phyloP scores from a whole-genome alignment of 1,140 invertebrate species.

The Akabosia matsudoensis region DNA sequence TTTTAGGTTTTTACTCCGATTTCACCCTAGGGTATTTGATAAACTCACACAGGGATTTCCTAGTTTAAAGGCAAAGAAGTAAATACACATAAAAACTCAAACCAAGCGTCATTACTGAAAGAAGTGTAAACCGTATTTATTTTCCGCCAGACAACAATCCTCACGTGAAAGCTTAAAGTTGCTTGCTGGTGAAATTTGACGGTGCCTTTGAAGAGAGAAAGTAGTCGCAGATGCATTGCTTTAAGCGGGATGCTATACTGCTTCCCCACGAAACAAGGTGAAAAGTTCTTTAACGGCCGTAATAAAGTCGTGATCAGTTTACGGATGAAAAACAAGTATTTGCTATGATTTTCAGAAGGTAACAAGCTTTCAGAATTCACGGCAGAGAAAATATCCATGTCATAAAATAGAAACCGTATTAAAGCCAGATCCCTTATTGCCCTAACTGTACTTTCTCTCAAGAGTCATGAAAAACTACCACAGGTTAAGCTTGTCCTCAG shows the following conservation, averaged over 20 bases:
- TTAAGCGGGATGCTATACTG: not conserved
- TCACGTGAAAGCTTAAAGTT: too few species aligned
- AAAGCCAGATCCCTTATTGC: not conserved
- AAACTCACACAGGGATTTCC: not conserved
- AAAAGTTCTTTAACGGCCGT: not conserved
- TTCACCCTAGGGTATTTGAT: not conserved
- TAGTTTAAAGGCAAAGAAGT: not conserved
- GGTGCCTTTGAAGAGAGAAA: too few species aligned
- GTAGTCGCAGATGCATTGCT: too few species aligned
- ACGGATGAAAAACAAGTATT: too few species aligned
- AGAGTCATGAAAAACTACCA: conserved; percentile 17
- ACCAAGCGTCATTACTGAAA: too few species aligned
- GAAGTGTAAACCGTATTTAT: too few species aligned
- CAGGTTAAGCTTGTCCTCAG: not conserved
- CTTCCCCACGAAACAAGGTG: not conserved
- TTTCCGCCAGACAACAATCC: too few species aligned
- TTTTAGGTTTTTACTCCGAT: not conserved
- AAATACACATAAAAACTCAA: not conserved
- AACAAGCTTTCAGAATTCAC: too few species aligned
- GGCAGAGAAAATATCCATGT: not conserved
- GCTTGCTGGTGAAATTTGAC: too few species aligned
- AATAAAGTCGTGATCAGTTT: not conserved
- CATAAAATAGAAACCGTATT: not conserved
- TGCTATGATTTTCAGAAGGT: too few species aligned
- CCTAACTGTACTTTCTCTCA: too few species aligned